phyloP scores from a whole-genome alignment of 2,113 vertebrate genomes.

The Gymnobelideus leadbeateri region DNA sequence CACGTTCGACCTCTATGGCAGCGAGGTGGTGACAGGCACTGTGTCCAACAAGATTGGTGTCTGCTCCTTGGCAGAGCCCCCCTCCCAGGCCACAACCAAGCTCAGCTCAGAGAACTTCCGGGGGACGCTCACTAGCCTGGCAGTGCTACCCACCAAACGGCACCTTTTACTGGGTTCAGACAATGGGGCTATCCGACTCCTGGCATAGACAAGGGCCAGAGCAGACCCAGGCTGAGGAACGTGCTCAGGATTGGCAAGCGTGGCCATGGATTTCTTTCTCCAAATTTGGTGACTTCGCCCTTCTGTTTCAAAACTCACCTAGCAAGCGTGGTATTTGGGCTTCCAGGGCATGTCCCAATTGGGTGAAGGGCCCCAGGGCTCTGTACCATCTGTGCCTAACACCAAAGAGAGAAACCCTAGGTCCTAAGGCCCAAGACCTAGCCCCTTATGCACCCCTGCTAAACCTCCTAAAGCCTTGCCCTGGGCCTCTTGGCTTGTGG shows the following conservation, averaged over 20 bases:
- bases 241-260: not conserved
- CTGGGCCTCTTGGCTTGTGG: not conserved
- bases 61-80: slow-evolving; percentile 94
- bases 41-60: slow-evolving; percentile 97
- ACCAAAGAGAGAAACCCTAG: not conserved
- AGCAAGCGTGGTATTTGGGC: not conserved
- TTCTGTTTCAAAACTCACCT: not conserved
- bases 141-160: slow-evolving; percentile 95
- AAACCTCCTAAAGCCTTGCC: not conserved
- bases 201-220: slow-evolving; percentile 85
- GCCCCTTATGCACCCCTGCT: not conserved
- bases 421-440: not conserved
- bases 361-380: not conserved
- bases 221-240: not conserved
- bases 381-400: not conserved
- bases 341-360: not conserved
- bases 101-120: slow-evolving; percentile 98
- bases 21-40: slow-evolving; percentile 93
- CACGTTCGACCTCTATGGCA: slow-evolving; percentile 93
- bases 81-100: slow-evolving; percentile 92
- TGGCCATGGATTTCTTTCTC: too few relatives aligned
- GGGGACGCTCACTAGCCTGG: slow-evolving; percentile 95
- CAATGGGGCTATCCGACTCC: slow-evolving; percentile 92
- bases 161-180: slow-evolving; percentile 97
- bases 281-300: not conserved